These are phyloP conservation scores for Drosophila neutralis DNA, from an alignment of 2,888 invertebrate species.

Conservation along the genomic window DNA sequence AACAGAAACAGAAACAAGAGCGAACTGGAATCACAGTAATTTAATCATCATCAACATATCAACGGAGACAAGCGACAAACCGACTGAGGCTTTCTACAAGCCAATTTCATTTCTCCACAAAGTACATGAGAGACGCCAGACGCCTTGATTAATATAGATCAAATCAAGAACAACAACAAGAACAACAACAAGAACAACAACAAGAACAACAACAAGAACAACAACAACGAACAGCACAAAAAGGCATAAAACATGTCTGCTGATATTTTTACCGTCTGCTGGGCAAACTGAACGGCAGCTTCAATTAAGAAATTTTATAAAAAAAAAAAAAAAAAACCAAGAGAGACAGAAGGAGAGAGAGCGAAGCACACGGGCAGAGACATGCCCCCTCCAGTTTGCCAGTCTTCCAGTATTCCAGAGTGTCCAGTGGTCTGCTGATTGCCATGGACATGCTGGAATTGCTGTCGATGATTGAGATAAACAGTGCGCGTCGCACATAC, in stretches of 20 bases:
- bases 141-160: constrained; percentile 78
- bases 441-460: constrained; percentile 68
- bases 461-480: constrained; percentile 76
- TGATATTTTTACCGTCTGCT: constrained; percentile 56
- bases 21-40: constrained; percentile 13
- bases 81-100: constrained; percentile 44
- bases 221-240: constrained; percentile 14
- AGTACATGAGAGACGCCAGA: constrained; percentile 49
- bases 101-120: constrained; percentile 28
- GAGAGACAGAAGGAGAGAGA: constrained; percentile 27
- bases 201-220: constrained; percentile 40
- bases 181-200: background rate
- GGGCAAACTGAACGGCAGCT: constrained; percentile 58
- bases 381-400: constrained; percentile 5
- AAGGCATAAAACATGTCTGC: constrained; percentile 55
- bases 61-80: constrained; percentile 21
- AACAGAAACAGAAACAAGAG: background rate
- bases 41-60: constrained; percentile 11
- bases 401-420: constrained; percentile 10
- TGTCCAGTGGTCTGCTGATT: constrained; percentile 48
- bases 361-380: background rate
- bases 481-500: constrained; percentile 55
- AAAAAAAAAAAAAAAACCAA: constrained; percentile 41
- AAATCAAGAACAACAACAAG: constrained; percentile 58
- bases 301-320: constrained; percentile 80